Evolutionary conservation across 2,888 invertebrate genomes (phyloP).

Genomic region (Pinctada fucata): DNA sequence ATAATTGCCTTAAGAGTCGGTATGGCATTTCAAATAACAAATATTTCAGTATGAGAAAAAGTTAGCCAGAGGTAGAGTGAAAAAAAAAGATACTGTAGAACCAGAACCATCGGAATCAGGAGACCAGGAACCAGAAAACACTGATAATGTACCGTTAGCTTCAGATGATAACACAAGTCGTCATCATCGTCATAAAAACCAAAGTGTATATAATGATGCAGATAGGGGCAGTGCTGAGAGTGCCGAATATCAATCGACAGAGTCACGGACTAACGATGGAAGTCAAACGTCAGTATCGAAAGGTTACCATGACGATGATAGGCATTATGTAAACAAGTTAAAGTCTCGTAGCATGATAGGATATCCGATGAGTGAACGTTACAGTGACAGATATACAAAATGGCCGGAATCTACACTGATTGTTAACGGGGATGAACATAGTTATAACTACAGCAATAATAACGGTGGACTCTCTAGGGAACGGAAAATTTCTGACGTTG

Average conservation of each 20-base stretch:
- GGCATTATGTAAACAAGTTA: background rate
- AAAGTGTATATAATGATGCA: too few species aligned
- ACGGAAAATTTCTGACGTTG: background rate
- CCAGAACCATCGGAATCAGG: too few species aligned
- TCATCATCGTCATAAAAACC: too few species aligned
- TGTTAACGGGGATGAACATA: conserved; percentile 9
- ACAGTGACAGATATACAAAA: conserved; percentile 30
- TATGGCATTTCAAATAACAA: conserved; percentile 33
- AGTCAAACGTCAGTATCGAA: too few species aligned
- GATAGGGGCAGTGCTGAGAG: too few species aligned
- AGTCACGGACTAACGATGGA: too few species aligned
- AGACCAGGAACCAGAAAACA: too few species aligned
- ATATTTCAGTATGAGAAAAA: conserved; percentile 27
- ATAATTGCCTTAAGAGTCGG: background rate
- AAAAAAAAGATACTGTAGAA: background rate
- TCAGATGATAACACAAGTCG: too few species aligned
- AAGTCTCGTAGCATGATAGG: conserved; percentile 23
- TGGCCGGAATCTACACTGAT: conserved; percentile 18
- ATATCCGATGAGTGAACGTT: conserved; percentile 39
- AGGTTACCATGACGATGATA: too few species aligned
- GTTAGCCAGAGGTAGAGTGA: background rate
- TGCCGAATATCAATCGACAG: too few species aligned
- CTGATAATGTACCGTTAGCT: too few species aligned
- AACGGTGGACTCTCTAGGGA: background rate
- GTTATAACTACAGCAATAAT: conserved; percentile 26